These are phyloP conservation scores for Pteromalus puparum DNA, from an alignment of 1,140 invertebrate species.

Conservation along the genomic window DNA sequence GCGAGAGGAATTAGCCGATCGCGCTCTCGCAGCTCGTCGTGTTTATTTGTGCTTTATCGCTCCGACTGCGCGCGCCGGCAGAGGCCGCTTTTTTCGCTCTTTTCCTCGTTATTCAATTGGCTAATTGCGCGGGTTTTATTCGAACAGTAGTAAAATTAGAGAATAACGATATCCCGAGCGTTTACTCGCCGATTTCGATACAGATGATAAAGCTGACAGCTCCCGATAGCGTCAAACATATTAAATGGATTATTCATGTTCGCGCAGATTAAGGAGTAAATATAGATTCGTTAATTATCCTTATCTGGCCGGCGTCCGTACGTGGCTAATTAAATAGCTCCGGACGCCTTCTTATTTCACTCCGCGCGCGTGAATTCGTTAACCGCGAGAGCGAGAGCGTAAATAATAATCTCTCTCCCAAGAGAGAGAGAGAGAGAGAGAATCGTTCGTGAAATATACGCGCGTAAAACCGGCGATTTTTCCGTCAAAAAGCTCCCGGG, in stretches of 20 bases:
- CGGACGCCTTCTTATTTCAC: background rate
- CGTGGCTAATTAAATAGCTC: background rate
- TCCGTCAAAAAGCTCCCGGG: background rate
- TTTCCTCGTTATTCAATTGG: background rate
- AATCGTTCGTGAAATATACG: background rate
- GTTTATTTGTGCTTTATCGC: background rate
- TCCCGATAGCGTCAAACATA: background rate
- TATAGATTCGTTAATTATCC: background rate
- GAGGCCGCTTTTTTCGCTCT: no score
- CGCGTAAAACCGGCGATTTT: background rate
- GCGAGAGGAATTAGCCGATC: conserved; percentile 15
- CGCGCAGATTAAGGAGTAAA: background rate
- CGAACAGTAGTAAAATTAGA: background rate
- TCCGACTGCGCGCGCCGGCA: no score
- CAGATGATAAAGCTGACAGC: background rate
- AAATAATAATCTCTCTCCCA: background rate
- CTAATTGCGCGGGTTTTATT: background rate
- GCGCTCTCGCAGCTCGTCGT: no score
- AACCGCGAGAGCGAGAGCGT: background rate
- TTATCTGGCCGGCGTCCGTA: background rate
- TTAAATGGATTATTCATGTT: background rate
- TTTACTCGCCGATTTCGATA: background rate
- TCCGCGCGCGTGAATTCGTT: background rate
- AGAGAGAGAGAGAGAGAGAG: background rate
- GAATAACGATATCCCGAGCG: background rate